These are phyloP conservation scores for Stenodera caucasica DNA, from an alignment of 2,888 invertebrate species.

Conservation along the genomic window DNA sequence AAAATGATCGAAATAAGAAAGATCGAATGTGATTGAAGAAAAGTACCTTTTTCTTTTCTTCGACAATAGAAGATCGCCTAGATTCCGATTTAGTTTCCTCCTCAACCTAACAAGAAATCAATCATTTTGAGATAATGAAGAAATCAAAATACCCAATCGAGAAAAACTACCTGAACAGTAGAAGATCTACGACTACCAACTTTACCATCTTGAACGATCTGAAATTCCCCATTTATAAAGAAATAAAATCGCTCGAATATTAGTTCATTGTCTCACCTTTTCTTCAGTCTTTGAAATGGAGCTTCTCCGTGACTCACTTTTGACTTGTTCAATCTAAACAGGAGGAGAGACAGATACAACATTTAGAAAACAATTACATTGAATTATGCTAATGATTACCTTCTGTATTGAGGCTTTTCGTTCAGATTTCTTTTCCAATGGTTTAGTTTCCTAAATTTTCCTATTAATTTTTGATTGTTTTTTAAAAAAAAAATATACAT, in stretches of 20 bases:
- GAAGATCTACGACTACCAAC: constrained; percentile 52
- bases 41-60: constrained; percentile 52
- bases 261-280: constrained; percentile 38
- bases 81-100: constrained; percentile 58
- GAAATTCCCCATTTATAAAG: constrained; percentile 25
- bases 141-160: background rate
- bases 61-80: constrained; percentile 55
- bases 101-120: constrained; percentile 42
- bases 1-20: constrained; percentile 9
- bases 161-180: constrained; percentile 44
- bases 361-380: constrained; percentile 24
- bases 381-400: constrained; percentile 38
- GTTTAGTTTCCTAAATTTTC: constrained; percentile 58
- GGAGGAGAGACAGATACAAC: constrained; percentile 15
- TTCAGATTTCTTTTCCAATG: constrained; percentile 59
- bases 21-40: constrained; percentile 12
- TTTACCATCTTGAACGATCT: constrained; percentile 51
- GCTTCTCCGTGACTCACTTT: constrained; percentile 52
- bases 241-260: background rate
- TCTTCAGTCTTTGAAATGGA: constrained; percentile 52
- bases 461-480: constrained; percentile 14
- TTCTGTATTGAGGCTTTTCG: constrained; percentile 51
- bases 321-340: constrained; percentile 50
- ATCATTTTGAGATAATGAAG: background rate
- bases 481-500: constrained; percentile 30